Evolutionary conservation across 2,888 invertebrate genomes (phyloP), one percentile per base, ranked within the genome.

Genomic region (Beris morrisii): DNA sequence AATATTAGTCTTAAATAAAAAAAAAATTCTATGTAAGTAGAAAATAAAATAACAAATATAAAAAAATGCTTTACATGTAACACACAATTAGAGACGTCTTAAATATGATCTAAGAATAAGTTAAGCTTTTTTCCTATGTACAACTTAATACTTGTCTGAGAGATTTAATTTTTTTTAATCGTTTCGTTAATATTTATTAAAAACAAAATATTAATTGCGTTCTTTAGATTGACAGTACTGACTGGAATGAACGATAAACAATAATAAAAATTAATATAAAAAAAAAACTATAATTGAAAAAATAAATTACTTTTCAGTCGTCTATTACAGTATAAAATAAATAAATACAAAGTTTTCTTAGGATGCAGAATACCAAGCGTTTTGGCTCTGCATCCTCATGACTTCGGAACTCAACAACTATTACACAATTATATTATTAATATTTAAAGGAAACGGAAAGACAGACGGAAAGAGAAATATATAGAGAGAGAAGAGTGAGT

Each of bases 161-260:
- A 50, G 52, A 61, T 38, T 50, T 61, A 38, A 50, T 38, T 30
- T 30, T 59, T 59, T 59, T 50, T 50, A 61, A 53, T 53, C 30
- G 6, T 6, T 31, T 31, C 5, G 31, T 61, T 12, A 52, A 61
- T 52, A 38, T 59, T 48, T 44, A 61, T 61, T 61, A 32, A 50
- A 50, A 50, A 50, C 32, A 22, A 43, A 61, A 50, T 50, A 61
- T 50, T 46, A 61, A 61, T 61, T 54, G 64, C 64, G 52, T 64
- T 64, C 64, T 54, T 64, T 44, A 64, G 54, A 52, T 54, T 54
- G 64, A 54, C 54, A 54, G 43, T 64, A 54, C 38, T 65, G 68
- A 68, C 61, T 68, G 68, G 68, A 68, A 68, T 68, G 68, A 68
- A 68, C 61, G 59, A 61, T 68, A 64, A 38, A 59, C 52, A 66